These are phyloP conservation scores for Catharus fuscescens DNA, from an alignment of 2,113 vertebrate genomes.

Conservation along the genomic window DNA sequence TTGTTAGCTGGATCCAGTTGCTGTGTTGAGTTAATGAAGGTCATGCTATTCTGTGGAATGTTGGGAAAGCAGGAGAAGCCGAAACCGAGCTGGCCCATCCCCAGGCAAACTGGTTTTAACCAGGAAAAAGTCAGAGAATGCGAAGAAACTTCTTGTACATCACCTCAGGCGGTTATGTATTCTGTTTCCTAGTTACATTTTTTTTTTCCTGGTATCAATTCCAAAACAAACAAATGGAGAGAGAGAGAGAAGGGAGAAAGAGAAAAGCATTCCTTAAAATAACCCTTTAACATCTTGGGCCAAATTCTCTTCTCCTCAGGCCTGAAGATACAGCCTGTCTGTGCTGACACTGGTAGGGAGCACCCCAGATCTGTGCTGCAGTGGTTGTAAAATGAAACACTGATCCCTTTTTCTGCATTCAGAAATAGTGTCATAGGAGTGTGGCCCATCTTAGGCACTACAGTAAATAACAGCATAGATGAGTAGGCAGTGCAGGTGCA, in stretches of 20 bases:
- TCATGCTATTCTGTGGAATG: slow-evolving; percentile 72
- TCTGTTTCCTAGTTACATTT: slow-evolving; percentile 71
- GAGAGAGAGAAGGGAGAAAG: not conserved
- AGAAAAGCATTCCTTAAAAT: slow-evolving; percentile 55
- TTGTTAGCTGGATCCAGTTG: slow-evolving; percentile 76
- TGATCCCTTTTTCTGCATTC: not conserved
- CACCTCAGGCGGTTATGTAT: slow-evolving; percentile 67
- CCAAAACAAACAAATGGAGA: slow-evolving; percentile 52
- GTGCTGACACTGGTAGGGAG: not conserved
- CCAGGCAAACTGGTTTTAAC: slow-evolving; percentile 82
- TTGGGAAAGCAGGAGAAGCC: slow-evolving; percentile 76
- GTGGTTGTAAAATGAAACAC: not conserved
- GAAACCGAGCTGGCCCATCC: slow-evolving; percentile 71
- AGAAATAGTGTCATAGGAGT: not conserved
- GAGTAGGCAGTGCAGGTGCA: not conserved
- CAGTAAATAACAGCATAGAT: not conserved
- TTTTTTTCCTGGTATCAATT: slow-evolving; percentile 72
- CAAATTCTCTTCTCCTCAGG: not conserved
- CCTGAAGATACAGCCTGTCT: not conserved
- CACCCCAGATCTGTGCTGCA: not conserved
- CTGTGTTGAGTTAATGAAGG: slow-evolving; percentile 69
- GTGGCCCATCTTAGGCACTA: not conserved
- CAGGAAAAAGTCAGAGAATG: slow-evolving; percentile 75
- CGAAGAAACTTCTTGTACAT: slow-evolving; percentile 70
- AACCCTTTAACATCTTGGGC: slow-evolving; percentile 65